phyloP scores from a whole-genome alignment of 2,113 vertebrate species.

The Halichoeres trimaculatus region DNA sequence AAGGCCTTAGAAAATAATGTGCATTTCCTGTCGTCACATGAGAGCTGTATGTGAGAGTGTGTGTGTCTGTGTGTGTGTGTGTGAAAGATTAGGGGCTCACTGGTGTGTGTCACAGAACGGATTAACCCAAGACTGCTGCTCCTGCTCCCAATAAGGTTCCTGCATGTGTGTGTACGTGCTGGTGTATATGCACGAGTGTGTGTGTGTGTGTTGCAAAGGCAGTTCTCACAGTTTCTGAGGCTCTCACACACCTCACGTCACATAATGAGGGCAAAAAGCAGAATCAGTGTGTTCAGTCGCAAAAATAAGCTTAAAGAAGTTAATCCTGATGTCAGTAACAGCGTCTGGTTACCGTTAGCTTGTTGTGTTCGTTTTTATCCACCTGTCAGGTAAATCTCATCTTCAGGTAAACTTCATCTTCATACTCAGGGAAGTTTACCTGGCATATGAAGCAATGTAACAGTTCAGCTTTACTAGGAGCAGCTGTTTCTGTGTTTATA shows the following conservation, averaged over 20 bases:
- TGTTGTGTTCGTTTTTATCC: not conserved
- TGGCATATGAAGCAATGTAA: too few species aligned
- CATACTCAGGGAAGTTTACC: too few species aligned
- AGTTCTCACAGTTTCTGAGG: slow-evolving; percentile 34
- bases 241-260: slow-evolving; percentile 25
- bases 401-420: not conserved
- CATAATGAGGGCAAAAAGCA: slow-evolving; percentile 13
- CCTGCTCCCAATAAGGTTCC: slow-evolving; percentile 40
- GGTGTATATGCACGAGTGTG: slow-evolving; percentile 39
- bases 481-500: too few species aligned
- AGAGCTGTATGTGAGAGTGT: slow-evolving; percentile 23
- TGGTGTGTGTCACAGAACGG: slow-evolving; percentile 74
- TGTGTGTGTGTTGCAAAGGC: slow-evolving; percentile 27
- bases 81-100: slow-evolving; percentile 63
- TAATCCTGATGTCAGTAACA: not conserved
- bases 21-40: slow-evolving; percentile 57
- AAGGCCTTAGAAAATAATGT: slow-evolving; percentile 21
- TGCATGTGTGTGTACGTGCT: slow-evolving; percentile 38
- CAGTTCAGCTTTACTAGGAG: too few species aligned
- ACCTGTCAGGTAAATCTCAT: not conserved
- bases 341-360: not conserved
- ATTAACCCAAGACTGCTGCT: slow-evolving; percentile 72
- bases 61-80: slow-evolving; percentile 30
- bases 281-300: not conserved
- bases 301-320: not conserved